A percentile compares a stretch with the other conserved stretches of the same genome.
phyloP scores from a whole-genome alignment of 2,888 invertebrate genomes.

The Carcina quercana region DNA sequence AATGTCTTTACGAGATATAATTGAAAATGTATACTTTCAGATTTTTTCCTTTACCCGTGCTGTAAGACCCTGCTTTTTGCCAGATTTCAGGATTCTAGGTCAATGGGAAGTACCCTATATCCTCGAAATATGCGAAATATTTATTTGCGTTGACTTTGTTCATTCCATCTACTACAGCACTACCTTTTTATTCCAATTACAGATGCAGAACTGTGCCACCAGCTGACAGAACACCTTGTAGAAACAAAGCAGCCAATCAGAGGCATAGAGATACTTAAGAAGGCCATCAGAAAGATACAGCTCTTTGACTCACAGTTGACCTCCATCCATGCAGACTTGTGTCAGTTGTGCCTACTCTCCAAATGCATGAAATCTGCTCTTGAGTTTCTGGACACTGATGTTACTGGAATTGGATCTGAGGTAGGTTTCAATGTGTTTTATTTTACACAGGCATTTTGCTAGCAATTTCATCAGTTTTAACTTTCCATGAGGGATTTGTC shows the following conservation, averaged over 20 bases:
- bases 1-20: too few species aligned
- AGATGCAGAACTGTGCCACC: constrained; percentile 94
- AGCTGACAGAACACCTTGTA: constrained; percentile 84
- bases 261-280: constrained; percentile 87
- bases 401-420: constrained; percentile 93
- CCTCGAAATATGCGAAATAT: too few species aligned
- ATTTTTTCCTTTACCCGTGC: too few species aligned
- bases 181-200: constrained; percentile 17
- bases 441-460: too few species aligned
- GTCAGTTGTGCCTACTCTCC: constrained; percentile 91
- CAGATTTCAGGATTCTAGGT: too few species aligned
- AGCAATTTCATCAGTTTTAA: too few species aligned
- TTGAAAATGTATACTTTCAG: too few species aligned
- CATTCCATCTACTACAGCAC: too few species aligned
- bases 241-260: constrained; percentile 85
- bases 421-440: too few species aligned
- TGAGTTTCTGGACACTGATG: constrained; percentile 90
- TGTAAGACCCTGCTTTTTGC: too few species aligned
- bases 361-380: constrained; percentile 95
- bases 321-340: constrained; percentile 94
- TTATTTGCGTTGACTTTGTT: background rate
- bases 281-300: constrained; percentile 92
- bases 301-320: constrained; percentile 92
- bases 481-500: too few species aligned
- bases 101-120: too few species aligned